Percentiles rank a stretch among this genome's conserved stretches.
These are phyloP conservation scores for Ellobius talpinus DNA, from an alignment of 2,113 vertebrate species.

Conservation along the genomic window DNA sequence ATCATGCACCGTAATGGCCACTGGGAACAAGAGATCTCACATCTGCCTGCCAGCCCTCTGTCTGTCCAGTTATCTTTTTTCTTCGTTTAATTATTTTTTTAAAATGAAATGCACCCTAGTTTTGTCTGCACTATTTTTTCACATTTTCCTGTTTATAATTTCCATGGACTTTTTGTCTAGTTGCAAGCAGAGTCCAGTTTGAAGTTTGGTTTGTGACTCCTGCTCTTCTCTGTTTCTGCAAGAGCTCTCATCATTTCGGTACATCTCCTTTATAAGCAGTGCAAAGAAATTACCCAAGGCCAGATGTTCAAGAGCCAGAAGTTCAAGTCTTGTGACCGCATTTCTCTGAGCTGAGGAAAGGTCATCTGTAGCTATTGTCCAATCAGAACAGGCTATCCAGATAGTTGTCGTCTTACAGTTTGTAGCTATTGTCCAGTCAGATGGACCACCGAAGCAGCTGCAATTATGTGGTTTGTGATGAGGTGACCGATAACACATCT, in stretches of 20 bases:
- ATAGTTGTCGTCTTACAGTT: neutral
- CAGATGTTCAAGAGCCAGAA: neutral
- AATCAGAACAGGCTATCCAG: neutral
- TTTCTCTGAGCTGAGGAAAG: neutral
- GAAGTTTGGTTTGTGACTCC: neutral
- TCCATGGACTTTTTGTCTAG: neutral
- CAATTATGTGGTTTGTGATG: neutral
- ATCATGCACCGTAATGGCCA: constrained; percentile 13
- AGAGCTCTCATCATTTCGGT: constrained; percentile 3
- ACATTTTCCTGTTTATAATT: neutral
- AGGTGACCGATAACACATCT: neutral
- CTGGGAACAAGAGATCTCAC: neutral
- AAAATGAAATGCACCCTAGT: constrained; percentile 34
- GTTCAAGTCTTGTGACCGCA: neutral
- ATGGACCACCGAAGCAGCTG: neutral
- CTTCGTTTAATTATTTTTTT: neutral
- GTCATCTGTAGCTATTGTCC: neutral
- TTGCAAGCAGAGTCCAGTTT: neutral
- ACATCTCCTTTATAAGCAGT: constrained; percentile 35
- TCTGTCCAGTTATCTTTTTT: neutral
- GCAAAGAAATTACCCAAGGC: neutral
- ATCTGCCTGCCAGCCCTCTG: neutral
- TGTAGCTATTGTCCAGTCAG: neutral
- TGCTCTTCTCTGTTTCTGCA: neutral
- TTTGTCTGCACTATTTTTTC: neutral